Evolutionary conservation across 2,797 vertebrate genomes (phyloP), one percentile per base, ranked within the genome.

Genomic region (Eptatretus atami): DNA sequence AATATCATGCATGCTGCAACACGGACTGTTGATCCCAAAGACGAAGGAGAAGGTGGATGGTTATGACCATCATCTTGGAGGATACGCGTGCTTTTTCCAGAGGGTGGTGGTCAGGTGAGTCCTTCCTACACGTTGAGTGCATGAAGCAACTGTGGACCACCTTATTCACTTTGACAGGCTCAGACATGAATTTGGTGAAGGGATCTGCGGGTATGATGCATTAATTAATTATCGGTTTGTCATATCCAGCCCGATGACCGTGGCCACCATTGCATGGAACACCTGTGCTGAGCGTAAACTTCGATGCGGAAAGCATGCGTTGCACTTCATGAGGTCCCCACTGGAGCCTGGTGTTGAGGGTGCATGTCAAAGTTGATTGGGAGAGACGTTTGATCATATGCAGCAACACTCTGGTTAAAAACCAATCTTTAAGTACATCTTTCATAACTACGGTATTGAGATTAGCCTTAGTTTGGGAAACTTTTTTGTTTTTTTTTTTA

Each of bases 301-400:
- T 0, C 78, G 86, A 19, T 80, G 77, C 63, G 86, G 85, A 9
- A 9, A 78, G 1, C 77, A 85, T 2, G 87, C 87, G 0, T 31
- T 86, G 0, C 88, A 94, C 72, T 95, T 95, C 70, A 76, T 81
- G 63, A 66, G 53, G 63, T 74, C 75, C 0, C 68, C 78, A n/a
- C 69, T 95, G 71, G 74, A 78, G n/a, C 78, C 75, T 53, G 82
- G 81, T 8, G 68, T 72, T 5, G 74, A 79, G n/a, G 65, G 84
- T 86, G 68, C 73, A 68, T 9, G 69, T 92, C 65, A 78, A 72
- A 66, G 73, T 95, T 67, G 82, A 96, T 74, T 96, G 90, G 90
- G 78, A 80, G n/a, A 74, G 88, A 63, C 77, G 90, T 94, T 95
- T 69, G 87, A 95, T 68, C 87, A 96, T 71, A 96, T 94, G 90